phyloP scores from a whole-genome alignment of 1,140 invertebrate genomes.

The Camponotus vicinus region DNA sequence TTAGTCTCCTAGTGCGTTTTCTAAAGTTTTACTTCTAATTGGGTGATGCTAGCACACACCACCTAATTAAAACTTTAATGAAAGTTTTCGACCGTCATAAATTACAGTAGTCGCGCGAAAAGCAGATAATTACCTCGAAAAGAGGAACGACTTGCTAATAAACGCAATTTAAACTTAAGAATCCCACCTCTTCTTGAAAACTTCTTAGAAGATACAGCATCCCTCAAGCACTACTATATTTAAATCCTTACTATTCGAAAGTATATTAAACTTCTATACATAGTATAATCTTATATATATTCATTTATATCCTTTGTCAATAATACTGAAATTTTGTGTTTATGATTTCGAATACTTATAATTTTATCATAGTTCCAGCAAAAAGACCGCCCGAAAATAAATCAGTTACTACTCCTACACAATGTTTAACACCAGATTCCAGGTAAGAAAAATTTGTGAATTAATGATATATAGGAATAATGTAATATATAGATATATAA shows the following conservation, averaged over 20 bases:
- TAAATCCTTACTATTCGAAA: not conserved
- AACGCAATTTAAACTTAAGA: slow-evolving; percentile 79
- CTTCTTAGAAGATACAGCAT: slow-evolving; percentile 44
- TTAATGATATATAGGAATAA: slow-evolving; percentile 29
- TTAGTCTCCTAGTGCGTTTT: slow-evolving; percentile 72
- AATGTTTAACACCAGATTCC: slow-evolving; percentile 60
- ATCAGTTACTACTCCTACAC: slow-evolving; percentile 73
- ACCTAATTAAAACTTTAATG: slow-evolving; percentile 80
- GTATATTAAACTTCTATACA: slow-evolving; percentile 1
- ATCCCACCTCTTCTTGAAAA: slow-evolving; percentile 53
- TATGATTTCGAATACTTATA: not conserved
- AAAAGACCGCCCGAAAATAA: slow-evolving; percentile 77
- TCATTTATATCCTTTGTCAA: not conserved
- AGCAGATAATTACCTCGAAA: slow-evolving; percentile 80
- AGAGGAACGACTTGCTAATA: slow-evolving; percentile 80
- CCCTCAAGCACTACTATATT: slow-evolving; percentile 9
- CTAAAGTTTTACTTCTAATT: slow-evolving; percentile 75
- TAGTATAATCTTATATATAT: not conserved
- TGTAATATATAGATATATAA: not conserved
- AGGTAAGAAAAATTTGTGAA: slow-evolving; percentile 66
- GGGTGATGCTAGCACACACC: slow-evolving; percentile 64
- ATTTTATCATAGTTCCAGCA: slow-evolving; percentile 75
- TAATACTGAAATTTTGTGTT: not conserved
- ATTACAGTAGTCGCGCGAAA: slow-evolving; percentile 74
- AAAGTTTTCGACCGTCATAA: slow-evolving; percentile 73